Conservation (phyloP, 2,113 vertebrate genomes). For the Myotis yumanensis region DNA sequence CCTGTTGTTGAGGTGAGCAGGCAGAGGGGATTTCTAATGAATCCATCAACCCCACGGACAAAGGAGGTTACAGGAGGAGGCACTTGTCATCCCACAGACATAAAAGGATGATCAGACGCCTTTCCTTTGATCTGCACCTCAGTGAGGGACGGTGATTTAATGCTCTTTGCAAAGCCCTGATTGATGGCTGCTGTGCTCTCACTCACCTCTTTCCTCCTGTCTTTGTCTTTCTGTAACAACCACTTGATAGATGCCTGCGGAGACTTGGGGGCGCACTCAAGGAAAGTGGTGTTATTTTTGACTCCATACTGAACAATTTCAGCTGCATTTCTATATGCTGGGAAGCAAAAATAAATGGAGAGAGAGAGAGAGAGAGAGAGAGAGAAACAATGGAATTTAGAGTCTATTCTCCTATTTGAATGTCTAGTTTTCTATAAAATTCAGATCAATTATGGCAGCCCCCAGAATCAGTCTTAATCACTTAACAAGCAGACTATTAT, state of each 20-base stretch:
- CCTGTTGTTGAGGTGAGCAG: slow-evolving; percentile 13
- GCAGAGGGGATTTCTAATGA: slow-evolving; percentile 47
- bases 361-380: background rate
- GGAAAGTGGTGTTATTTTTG: slow-evolving; percentile 97
- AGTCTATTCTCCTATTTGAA: background rate
- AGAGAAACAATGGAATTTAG: background rate
- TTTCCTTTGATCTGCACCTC: background rate
- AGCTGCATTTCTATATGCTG: slow-evolving; percentile 96
- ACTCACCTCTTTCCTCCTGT: slow-evolving; percentile 97
- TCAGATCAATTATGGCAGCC: background rate
- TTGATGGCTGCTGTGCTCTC: background rate
- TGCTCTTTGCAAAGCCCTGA: background rate
- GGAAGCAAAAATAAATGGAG: slow-evolving; percentile 50
- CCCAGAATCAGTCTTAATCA: background rate
- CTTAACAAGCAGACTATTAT: background rate
- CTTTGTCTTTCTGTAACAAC: slow-evolving; percentile 96
- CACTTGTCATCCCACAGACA: background rate
- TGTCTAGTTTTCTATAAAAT: background rate
- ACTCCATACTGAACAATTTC: slow-evolving; percentile 96
- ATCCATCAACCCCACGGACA: slow-evolving; percentile 30
- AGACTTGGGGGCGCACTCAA: slow-evolving; percentile 95
- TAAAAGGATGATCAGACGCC: slow-evolving; percentile 16
- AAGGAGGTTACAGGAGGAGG: slow-evolving; percentile 24
- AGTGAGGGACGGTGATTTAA: background rate
- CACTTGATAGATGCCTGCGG: slow-evolving; percentile 96